These are phyloP conservation scores for Hycleus cichorii DNA, from an alignment of 1,140 invertebrate species.

Conservation along the genomic window DNA sequence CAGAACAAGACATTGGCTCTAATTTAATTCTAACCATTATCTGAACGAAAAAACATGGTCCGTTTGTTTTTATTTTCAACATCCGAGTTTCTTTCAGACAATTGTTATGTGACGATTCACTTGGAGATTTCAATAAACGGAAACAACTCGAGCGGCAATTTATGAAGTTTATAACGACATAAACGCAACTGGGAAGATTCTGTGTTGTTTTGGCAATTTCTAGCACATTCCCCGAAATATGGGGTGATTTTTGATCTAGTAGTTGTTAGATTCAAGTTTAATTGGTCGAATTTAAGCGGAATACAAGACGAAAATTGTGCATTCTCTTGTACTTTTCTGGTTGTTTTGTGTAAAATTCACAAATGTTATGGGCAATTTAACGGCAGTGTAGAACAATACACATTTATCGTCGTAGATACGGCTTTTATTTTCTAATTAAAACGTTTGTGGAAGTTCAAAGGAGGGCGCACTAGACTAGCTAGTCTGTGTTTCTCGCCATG, in stretches of 20 bases:
- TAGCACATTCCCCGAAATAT: too few species aligned
- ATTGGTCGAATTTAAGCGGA: too few species aligned
- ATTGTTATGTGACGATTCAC: slow-evolving; percentile 2
- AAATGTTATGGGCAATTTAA: background rate
- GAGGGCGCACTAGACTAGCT: background rate
- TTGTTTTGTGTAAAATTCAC: too few species aligned
- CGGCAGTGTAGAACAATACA: slow-evolving; percentile 3
- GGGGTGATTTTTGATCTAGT: too few species aligned
- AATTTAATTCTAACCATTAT: slow-evolving; percentile 31
- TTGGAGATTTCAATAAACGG: slow-evolving; percentile 3
- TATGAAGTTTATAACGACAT: too few species aligned
- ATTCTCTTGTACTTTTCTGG: too few species aligned
- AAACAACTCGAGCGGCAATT: too few species aligned
- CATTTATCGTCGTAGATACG: background rate
- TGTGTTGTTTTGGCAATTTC: too few species aligned
- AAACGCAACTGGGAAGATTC: too few species aligned
- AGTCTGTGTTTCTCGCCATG: too few species aligned
- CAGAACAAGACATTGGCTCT: slow-evolving; percentile 14
- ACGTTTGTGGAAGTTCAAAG: background rate
- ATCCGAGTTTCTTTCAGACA: background rate
- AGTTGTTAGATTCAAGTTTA: too few species aligned
- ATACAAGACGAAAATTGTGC: too few species aligned
- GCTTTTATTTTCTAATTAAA: slow-evolving; percentile 11
- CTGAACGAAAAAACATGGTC: slow-evolving; percentile 17
- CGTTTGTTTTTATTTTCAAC: slow-evolving; percentile 30